Percentiles rank a stretch among this genome's conserved stretches.
Conservation (phyloP, 1,140 invertebrate genomes). For the Ips nitidus region DNA sequence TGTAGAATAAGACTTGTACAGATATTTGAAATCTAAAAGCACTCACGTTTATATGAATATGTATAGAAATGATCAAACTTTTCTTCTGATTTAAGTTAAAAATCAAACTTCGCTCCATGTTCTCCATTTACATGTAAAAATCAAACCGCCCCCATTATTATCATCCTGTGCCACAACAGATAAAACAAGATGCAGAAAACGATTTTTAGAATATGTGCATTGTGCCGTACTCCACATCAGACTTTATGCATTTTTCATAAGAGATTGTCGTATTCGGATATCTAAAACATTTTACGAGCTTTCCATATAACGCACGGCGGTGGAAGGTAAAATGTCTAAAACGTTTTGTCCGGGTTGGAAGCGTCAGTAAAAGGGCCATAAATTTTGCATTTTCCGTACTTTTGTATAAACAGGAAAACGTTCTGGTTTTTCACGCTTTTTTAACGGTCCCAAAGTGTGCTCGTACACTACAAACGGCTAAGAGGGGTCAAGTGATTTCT, state of each 20-base stretch:
- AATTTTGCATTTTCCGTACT: slow-evolving; percentile 18
- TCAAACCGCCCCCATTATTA: slow-evolving; percentile 6
- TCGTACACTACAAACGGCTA: not conserved
- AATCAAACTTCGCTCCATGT: no score
- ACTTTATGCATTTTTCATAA: slow-evolving; percentile 27
- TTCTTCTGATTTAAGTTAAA: no score
- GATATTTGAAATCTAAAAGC: no score
- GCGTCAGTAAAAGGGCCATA: slow-evolving; percentile 11
- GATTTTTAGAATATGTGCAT: slow-evolving; percentile 13
- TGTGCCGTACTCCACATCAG: slow-evolving; percentile 5
- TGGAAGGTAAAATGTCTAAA: slow-evolving; percentile 17
- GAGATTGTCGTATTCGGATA: slow-evolving; percentile 18
- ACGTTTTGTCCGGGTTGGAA: slow-evolving; percentile 6
- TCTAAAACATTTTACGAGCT: slow-evolving; percentile 23
- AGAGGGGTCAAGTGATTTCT: no score
- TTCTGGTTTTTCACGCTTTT: not conserved
- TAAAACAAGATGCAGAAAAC: slow-evolving; percentile 13
- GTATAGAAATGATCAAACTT: no score
- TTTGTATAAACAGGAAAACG: slow-evolving; percentile 12
- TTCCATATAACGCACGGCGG: slow-evolving; percentile 10
- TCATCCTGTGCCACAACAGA: slow-evolving; percentile 6
- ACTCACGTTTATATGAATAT: no score
- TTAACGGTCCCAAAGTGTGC: not conserved
- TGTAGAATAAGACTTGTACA: no score
- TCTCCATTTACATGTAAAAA: not conserved